Base-by-base conservation (phyloP, 2,888 invertebrate species). In the Cephus runcator region DNA sequence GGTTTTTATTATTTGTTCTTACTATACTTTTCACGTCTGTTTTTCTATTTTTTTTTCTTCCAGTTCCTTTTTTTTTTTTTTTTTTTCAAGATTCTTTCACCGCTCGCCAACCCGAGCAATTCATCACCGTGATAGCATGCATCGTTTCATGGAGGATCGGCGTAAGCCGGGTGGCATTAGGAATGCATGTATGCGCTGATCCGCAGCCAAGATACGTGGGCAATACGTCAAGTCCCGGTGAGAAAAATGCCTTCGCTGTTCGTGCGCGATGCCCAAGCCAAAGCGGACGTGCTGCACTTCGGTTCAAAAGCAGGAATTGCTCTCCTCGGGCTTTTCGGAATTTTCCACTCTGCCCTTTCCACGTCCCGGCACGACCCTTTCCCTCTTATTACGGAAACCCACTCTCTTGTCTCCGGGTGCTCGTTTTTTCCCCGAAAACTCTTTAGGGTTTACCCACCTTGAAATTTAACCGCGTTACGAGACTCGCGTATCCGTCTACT, bases 171-270 rank as follows among this genome's bases (percentile, higher is more conserved):
- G 82, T 83, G 80, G 84, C 85, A 87, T 88, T 87, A 87, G 83
- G 85, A 83, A 88, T 89, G 88, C 88, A 88, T 89, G 87, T 88
- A 87, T 87, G 87, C 88, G 83, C 87, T 86, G 88, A 89, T 88
- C 86, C 85, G 82, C 83, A 82, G 87, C 86, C 87, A 87, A 87
- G 88, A 88, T 89, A 88, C 87, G 84, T 83, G 80, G 83, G 87
- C 87, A 85, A 87, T 88, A 88, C 87, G 87, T 87, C 87, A 87
- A 83, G 85, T 78, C 85, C 76, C 81, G 81, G 82, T 81, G 84
- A 88, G 88, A 86, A 87, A 87, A 88, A 88, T 88, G 84, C 84
- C 83, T 82, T 79, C 82, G 79, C 83, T 80, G 78, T 81, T 83
- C 76, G 73, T 30, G 30, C 69, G 69, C 69, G 69, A 31, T 30